Evolutionary conservation across 2,113 vertebrate species (phyloP), one percentile per base, ranked within the genome.

Genomic region (Oncorhynchus keta): DNA sequence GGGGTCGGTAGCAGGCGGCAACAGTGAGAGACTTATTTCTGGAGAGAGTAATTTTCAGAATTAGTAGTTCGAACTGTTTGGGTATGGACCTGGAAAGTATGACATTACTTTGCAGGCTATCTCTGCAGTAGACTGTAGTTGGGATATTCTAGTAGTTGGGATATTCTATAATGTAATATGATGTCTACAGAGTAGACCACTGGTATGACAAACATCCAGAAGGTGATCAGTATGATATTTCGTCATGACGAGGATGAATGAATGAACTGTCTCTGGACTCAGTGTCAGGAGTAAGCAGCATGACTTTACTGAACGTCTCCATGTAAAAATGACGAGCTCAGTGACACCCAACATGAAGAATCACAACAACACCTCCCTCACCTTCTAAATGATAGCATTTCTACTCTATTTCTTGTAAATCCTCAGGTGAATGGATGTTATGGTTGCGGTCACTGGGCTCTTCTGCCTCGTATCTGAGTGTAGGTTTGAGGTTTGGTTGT

Each of bases 361-460:
- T 39, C 39, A 39, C 39, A 45, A 45, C 39, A 45, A 45, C 39
- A 45, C 39, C 39, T 45, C 2, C 9, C 9, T 12, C 11, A 84
- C 39, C 11, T 45, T 45, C 39, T 11, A 12, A 12, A 45, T 45
- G 9, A 45, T 2, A 45, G 39, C 9, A 8, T 12, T 64, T 64
- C 13, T 68, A 11, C 39, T 45, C 39, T 11, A 45, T 45, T 45
- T 45, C 39, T 45, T 45, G 39, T 9, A 76, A 84, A 83, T 79
- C 45, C 14, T 24, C 78, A 57, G 72, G 75, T 88, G 83, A 87
- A 88, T 82, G 81, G 83, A 73, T 86, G 86, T 55, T 84, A 80
- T 83, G 77, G 89, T 88, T 75, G 85, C 88, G 81, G 86, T 79
- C 71, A 76, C 75, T 83, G 83, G 78, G 76, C 84, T 73, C 64